Evolutionary conservation across 92 coral and sea anemone genomes (phyloP).

Genomic region (Zoanthus sociatus): DNA sequence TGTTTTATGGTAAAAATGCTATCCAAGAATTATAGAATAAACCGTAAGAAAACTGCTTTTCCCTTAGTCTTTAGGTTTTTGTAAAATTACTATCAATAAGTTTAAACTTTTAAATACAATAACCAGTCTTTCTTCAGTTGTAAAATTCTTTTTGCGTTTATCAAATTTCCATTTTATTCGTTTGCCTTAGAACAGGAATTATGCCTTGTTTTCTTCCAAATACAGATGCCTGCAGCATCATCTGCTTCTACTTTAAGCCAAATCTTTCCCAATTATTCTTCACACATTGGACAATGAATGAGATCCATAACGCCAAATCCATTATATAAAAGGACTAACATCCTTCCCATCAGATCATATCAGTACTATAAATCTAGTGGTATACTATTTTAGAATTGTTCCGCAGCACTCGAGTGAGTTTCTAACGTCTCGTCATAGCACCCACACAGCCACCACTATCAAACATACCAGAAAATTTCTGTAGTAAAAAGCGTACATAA

Average conservation of each 20-base stretch:
- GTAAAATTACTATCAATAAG: no score
- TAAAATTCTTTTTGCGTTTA: no score
- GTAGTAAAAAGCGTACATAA: conserved; percentile 78
- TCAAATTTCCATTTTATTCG: background rate
- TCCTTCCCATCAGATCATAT: background rate
- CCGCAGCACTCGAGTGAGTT: background rate
- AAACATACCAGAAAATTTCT: conserved; percentile 88
- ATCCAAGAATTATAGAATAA: no score
- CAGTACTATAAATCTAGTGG: background rate
- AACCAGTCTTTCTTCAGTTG: no score
- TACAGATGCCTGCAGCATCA: background rate
- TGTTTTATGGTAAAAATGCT: no score
- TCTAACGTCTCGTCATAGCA: conserved; percentile 27
- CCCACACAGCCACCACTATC: conserved; percentile 94
- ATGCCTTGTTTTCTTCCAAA: background rate
- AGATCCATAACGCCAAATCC: background rate
- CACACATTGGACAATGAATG: background rate
- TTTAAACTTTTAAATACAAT: no score
- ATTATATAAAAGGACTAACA: background rate
- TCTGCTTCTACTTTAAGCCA: background rate
- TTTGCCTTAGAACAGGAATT: background rate
- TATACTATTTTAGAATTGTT: background rate
- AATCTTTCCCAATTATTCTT: background rate
- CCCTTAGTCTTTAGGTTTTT: no score
- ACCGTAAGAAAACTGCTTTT: no score